Evolutionary conservation across 2,113 vertebrate genomes (phyloP).

Genomic region (Amphiprion ocellaris): DNA sequence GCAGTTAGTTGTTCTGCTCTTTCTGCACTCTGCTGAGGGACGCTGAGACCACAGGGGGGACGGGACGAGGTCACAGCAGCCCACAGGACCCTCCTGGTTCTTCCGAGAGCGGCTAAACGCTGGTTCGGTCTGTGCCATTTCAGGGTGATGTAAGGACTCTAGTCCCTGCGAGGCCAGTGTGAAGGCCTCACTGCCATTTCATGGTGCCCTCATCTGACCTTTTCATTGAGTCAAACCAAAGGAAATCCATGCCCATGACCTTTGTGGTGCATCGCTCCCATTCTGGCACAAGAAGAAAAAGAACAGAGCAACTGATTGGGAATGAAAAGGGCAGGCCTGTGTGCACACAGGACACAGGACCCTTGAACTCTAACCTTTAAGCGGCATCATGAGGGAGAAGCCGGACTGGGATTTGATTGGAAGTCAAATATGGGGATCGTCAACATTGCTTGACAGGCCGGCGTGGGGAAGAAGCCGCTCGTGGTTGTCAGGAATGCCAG

Average conservation of each 20-base stretch:
- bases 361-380: conserved; percentile 81
- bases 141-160: conserved; percentile 59
- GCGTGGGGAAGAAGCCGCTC: conserved; percentile 2
- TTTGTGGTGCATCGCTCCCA: conserved; percentile 75
- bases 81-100: conserved; percentile 27
- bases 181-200: conserved; percentile 80
- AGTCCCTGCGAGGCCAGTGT: conserved; percentile 52
- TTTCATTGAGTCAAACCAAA: conserved; percentile 84
- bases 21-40: conserved; percentile 19
- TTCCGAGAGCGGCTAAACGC: neutral
- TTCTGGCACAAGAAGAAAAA: conserved; percentile 66
- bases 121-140: conserved; percentile 65
- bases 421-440: conserved; percentile 59
- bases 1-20: conserved; percentile 2
- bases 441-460: conserved; percentile 27
- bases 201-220: conserved; percentile 82
- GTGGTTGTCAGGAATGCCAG: neutral
- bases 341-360: conserved; percentile 74
- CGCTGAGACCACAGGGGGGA: conserved; percentile 16
- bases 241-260: conserved; percentile 84
- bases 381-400: conserved; percentile 59
- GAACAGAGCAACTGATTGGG: conserved; percentile 65
- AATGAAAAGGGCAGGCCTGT: conserved; percentile 80
- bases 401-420: conserved; percentile 54
- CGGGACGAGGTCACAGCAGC: conserved; percentile 43